A percentile compares a stretch with the other conserved stretches of the same genome.
Evolutionary conservation across 1,140 invertebrate genomes (phyloP).

Genomic region (Bombus consobrinus): DNA sequence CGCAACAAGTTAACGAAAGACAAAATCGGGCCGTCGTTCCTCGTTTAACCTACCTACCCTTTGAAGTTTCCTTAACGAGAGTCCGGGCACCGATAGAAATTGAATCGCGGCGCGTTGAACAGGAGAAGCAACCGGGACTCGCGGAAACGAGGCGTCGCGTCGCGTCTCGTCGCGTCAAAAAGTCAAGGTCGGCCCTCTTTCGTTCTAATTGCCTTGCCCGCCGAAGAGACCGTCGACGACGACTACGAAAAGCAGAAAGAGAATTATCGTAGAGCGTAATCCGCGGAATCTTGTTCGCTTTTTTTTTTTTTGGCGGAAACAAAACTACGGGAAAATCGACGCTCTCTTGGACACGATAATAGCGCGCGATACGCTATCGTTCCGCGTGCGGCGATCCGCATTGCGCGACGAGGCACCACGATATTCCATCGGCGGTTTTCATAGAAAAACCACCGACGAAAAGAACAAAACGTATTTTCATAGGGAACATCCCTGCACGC

Average conservation of each 20-base stretch:
- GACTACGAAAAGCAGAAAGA: background rate
- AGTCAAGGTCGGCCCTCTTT: conserved; percentile 30
- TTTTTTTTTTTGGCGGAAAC: no score
- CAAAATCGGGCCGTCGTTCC: background rate
- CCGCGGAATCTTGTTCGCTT: background rate
- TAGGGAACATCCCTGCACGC: background rate
- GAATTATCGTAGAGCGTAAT: background rate
- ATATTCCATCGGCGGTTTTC: background rate
- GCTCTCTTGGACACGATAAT: background rate
- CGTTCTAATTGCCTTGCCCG: conserved; percentile 7
- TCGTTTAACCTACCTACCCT: background rate
- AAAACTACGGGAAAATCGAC: no score
- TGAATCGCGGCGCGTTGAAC: background rate
- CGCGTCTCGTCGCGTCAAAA: background rate
- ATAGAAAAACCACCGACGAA: background rate
- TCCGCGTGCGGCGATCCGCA: background rate
- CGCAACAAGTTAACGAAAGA: background rate
- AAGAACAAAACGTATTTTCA: background rate
- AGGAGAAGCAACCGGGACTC: background rate
- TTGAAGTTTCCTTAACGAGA: background rate
- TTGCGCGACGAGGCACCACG: background rate
- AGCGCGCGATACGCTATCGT: background rate
- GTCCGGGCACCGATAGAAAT: background rate
- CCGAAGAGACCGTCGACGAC: background rate
- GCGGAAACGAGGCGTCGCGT: background rate